Base-by-base conservation (phyloP, 1,140 invertebrate genomes). In the Pseudoatta argentina region DNA sequence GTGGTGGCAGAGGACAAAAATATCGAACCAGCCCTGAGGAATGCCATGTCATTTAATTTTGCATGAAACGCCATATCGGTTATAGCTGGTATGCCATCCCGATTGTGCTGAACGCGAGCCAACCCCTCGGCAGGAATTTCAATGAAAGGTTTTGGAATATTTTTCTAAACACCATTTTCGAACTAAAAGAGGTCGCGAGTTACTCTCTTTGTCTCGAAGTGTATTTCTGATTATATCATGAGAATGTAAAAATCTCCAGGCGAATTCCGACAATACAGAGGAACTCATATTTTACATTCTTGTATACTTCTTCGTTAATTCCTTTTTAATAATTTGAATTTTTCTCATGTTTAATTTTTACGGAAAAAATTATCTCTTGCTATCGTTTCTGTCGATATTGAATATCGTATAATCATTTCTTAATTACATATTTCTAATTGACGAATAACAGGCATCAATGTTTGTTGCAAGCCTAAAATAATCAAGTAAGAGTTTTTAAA, bases 81-180 rank as follows among this genome's bases (percentile, higher is more conserved):
- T 14, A 30, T 21, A 27, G 64, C 3, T 57, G 78, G 78, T 57
- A 81, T 81, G 78, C 53, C 78, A 44, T 71, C 66, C 51, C 78
- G 78, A 81, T 81, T 81, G 78, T 34, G 48, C 51, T 24, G 16
- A 59, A n/a, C 59, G 76, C 24, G 27, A 18, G 44, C 39, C 66
- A n/a, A 44, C 48, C 66, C 66, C 16, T 57, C 78, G 66, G 78
- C 51, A 81, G 71, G 78, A 81, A 81, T 81, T 81, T 81, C 67
- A 81, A 81, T 81, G 78, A 81, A 81, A 71, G 78, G 30, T 53
- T 81, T 81, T 57, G 78, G 78, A 81, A 81, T 81, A 81, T 81
- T 81, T 81, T 71, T 81, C 78, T 57, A 72, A 81, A 81, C 78
- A 81, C 16, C 21, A 14, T 16, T 34, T 12, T 18, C 24, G 55